Percentiles rank a stretch among this genome's conserved stretches.
phyloP scores from a whole-genome alignment of 2,113 vertebrate genomes.

The Chauna torquata region DNA sequence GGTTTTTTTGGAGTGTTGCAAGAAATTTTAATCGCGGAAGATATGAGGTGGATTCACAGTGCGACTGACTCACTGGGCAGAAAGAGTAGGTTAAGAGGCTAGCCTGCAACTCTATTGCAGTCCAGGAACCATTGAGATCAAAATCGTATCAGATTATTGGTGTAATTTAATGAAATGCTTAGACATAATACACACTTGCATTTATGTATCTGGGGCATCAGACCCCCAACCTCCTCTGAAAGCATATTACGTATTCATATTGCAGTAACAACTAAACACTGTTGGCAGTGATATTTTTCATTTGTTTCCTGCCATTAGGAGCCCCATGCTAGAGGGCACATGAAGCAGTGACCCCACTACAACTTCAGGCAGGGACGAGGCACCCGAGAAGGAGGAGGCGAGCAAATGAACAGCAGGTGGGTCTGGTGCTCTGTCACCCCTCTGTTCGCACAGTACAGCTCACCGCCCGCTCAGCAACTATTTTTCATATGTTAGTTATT shows the following conservation, averaged over 20 bases:
- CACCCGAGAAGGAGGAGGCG: not conserved
- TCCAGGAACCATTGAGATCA: not conserved
- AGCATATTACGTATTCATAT: not conserved
- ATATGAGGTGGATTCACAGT: not conserved
- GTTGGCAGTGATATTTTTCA: not conserved
- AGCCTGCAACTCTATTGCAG: not conserved
- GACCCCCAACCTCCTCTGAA: not conserved
- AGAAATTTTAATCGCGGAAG: not conserved
- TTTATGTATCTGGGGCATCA: not conserved
- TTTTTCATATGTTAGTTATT: not conserved
- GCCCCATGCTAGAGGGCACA: accelerated
- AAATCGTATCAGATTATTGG: not conserved
- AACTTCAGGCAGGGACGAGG: not conserved
- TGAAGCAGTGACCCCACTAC: not conserved
- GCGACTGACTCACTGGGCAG: not conserved
- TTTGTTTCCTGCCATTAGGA: not conserved
- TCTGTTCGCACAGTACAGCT: not conserved
- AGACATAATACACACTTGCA: not conserved
- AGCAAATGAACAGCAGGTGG: not conserved
- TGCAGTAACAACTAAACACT: not conserved
- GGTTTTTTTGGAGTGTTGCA: not conserved
- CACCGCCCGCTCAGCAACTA: not conserved
- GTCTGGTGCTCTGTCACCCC: not conserved
- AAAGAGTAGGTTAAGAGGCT: not conserved
- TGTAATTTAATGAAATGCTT: not conserved